Conservation (phyloP, 2,888 invertebrate species). For the Serrognathus titanus region DNA sequence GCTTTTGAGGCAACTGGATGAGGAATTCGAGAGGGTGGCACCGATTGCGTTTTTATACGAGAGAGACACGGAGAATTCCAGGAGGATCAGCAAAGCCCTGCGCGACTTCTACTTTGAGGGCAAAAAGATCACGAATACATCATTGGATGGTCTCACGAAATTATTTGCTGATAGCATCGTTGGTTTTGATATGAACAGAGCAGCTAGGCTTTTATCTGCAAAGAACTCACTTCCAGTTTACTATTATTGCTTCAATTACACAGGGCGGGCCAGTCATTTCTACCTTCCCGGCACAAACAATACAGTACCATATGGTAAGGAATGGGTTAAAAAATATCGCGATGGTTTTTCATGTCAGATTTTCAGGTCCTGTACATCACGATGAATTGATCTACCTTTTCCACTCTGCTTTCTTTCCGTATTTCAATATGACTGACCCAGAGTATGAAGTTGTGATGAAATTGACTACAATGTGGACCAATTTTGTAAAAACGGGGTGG, state of each 20-base stretch:
- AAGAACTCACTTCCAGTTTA: conserved; percentile 56
- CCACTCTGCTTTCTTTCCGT: conserved; percentile 34
- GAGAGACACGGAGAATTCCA: conserved; percentile 53
- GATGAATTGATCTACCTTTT: conserved; percentile 54
- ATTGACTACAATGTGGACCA: conserved; percentile 47
- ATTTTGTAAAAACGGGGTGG: conserved; percentile 47
- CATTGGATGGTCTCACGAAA: conserved; percentile 45
- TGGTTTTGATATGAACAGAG: conserved; percentile 59
- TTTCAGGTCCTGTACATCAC: conserved; percentile 46
- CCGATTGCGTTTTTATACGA: conserved; percentile 65
- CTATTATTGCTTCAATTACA: conserved; percentile 61
- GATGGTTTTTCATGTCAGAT: no score
- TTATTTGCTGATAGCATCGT: conserved; percentile 60
- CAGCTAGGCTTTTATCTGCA: conserved; percentile 58
- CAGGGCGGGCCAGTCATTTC: conserved; percentile 58
- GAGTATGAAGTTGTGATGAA: conserved; percentile 45
- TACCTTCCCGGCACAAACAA: conserved; percentile 48
- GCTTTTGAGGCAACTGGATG: conserved; percentile 53
- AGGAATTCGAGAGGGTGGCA: conserved; percentile 60
- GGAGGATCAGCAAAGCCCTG: conserved; percentile 52
- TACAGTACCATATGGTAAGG: conserved; percentile 31
- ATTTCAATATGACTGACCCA: conserved; percentile 39
- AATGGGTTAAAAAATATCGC: no score
- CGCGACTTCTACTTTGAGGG: conserved; percentile 53
- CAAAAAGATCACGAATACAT: conserved; percentile 43